Conservation (phyloP, 2,113 vertebrate genomes). For the Bostrychus sinensis region DNA sequence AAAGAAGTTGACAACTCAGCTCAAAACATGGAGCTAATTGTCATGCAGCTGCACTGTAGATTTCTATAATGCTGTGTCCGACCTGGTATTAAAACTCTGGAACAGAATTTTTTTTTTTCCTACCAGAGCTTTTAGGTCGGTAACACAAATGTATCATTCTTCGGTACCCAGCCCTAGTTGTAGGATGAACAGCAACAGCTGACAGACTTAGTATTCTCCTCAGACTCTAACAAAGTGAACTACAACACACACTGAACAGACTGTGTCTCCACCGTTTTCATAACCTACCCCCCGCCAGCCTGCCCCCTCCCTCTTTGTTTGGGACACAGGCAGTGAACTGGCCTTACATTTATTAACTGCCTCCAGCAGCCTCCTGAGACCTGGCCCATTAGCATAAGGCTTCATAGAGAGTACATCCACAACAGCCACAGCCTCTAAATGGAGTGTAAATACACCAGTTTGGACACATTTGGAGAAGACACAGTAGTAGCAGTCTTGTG, state of each 20-base stretch:
- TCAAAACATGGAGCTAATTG: no score
- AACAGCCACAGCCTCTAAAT: slow-evolving; percentile 1
- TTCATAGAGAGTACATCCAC: slow-evolving; percentile 9
- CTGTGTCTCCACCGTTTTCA: slow-evolving; percentile 28
- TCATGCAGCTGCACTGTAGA: no score
- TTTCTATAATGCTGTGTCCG: no score
- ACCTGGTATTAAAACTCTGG: no score
- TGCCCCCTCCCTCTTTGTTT: slow-evolving; percentile 27
- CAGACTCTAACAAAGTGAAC: slow-evolving; percentile 47
- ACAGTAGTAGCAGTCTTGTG: slow-evolving; percentile 4
- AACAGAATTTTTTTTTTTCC: no score
- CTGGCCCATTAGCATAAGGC: slow-evolving; percentile 49
- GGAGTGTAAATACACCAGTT: slow-evolving; percentile 15
- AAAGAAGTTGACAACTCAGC: no score
- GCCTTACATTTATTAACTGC: slow-evolving; percentile 61
- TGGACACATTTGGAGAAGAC: slow-evolving; percentile 18
- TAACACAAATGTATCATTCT: no score
- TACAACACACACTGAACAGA: slow-evolving; percentile 45
- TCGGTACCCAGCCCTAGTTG: slow-evolving; percentile 16
- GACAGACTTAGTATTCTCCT: slow-evolving; percentile 59
- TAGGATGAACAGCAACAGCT: slow-evolving; percentile 50
- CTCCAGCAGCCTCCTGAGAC: slow-evolving; percentile 48
- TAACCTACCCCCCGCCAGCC: slow-evolving; percentile 28
- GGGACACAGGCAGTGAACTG: slow-evolving; percentile 50
- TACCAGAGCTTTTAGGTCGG: no score